phyloP scores from a whole-genome alignment of 2,113 vertebrate species.

The Odontesthes bonariensis region DNA sequence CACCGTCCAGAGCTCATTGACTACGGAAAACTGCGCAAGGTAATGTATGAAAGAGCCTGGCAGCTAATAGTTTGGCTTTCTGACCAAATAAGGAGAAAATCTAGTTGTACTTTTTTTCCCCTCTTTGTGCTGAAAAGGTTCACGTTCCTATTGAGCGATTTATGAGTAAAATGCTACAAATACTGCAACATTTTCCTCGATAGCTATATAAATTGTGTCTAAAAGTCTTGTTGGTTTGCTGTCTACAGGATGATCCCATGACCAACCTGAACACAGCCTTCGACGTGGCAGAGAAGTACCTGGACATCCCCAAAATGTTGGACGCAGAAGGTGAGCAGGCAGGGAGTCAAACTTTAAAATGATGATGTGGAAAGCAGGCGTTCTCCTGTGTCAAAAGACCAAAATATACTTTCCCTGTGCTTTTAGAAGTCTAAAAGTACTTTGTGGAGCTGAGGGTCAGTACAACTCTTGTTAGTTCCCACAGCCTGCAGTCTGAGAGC shows the following conservation, averaged over 20 bases:
- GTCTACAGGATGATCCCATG: constrained; percentile 89
- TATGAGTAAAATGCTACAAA: background rate
- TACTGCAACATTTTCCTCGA: too few species aligned
- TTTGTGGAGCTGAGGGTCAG: background rate
- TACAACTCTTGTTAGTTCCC: background rate
- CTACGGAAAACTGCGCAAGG: constrained; percentile 97
- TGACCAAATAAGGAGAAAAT: background rate
- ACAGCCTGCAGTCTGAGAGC: background rate
- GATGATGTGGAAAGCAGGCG: background rate
- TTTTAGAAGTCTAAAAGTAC: background rate
- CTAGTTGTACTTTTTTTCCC: background rate
- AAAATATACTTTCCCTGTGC: constrained; percentile 13
- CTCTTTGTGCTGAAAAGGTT: background rate
- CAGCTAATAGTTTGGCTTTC: background rate
- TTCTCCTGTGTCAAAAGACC: background rate
- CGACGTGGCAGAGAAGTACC: constrained; percentile 93
- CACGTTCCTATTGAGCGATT: background rate
- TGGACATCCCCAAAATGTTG: constrained; percentile 97
- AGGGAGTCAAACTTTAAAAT: background rate
- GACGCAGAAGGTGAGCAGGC: constrained; percentile 91
- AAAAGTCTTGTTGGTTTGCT: background rate
- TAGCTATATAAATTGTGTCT: background rate
- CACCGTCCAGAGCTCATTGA: constrained; percentile 99
- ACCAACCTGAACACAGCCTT: constrained; percentile 96
- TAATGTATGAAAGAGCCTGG: background rate